These are phyloP conservation scores for Rissa tridactyla DNA, from an alignment of 2,113 vertebrate species.

Conservation along the genomic window DNA sequence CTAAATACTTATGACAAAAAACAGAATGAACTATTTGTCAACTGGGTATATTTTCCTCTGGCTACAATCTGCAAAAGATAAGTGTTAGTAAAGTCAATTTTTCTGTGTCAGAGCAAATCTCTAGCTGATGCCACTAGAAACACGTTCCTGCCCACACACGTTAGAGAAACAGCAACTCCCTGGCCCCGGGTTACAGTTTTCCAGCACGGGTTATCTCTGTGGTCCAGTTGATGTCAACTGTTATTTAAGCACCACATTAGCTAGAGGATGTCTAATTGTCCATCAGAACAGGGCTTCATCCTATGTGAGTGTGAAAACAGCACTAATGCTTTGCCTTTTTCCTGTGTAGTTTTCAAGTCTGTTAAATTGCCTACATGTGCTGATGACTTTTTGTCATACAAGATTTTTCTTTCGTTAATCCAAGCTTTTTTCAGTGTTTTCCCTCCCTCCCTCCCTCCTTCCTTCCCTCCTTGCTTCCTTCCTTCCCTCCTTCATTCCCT, in stretches of 20 bases:
- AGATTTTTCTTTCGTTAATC: background rate
- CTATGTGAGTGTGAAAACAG: background rate
- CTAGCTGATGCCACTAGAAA: background rate
- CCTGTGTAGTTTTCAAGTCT: background rate
- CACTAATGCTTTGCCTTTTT: background rate
- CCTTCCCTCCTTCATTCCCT: too few relatives aligned
- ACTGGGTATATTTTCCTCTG: background rate
- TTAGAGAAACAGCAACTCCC: background rate
- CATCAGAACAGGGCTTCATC: background rate
- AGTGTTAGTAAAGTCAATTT: background rate
- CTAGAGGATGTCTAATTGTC: background rate
- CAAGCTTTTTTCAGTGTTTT: background rate
- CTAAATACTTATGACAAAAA: background rate
- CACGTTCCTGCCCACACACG: background rate
- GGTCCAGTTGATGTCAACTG: background rate
- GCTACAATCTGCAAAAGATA: background rate
- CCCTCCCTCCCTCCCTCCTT: accelerated
- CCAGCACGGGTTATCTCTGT: accelerated
- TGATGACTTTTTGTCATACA: background rate
- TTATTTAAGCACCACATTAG: background rate
- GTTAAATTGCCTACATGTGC: background rate
- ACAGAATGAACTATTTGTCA: background rate
- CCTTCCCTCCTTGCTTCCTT: too few relatives aligned
- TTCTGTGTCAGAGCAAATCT: background rate
- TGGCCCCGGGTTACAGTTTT: background rate